These are phyloP conservation scores for Xiphophorus couchianus DNA, from an alignment of 2,113 vertebrate genomes.

Conservation along the genomic window DNA sequence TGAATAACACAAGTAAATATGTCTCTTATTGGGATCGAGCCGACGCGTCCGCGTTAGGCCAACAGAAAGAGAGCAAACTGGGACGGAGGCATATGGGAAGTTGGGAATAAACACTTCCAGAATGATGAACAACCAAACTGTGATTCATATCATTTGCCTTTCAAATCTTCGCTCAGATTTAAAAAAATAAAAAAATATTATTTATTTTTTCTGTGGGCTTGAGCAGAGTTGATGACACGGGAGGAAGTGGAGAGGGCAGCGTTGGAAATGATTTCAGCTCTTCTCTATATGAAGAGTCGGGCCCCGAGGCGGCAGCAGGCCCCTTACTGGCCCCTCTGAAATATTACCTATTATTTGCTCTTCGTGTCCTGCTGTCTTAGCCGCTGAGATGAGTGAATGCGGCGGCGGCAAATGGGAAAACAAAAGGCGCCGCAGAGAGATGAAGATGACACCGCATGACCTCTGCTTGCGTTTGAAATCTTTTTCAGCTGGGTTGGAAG, in stretches of 20 bases:
- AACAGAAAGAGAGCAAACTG: not conserved
- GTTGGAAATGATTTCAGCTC: slow-evolving; percentile 52
- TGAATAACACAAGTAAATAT: not conserved
- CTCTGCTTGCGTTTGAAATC: slow-evolving; percentile 26
- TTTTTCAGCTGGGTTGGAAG: slow-evolving; percentile 11
- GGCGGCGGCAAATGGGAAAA: slow-evolving; percentile 53
- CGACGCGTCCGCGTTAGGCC: not conserved
- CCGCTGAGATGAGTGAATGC: slow-evolving; percentile 49
- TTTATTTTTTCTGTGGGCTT: not conserved
- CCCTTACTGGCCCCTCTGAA: slow-evolving; percentile 43
- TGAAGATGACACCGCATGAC: slow-evolving; percentile 47
- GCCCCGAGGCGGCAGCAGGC: slow-evolving; percentile 46
- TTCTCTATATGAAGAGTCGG: slow-evolving; percentile 41
- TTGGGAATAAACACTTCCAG: not conserved
- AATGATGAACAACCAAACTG: not conserved
- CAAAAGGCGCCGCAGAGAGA: slow-evolving; percentile 25
- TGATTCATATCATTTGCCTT: slow-evolving; percentile 64
- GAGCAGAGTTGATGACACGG: slow-evolving; percentile 50
- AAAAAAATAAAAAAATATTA: too few species aligned
- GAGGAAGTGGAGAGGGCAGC: slow-evolving; percentile 35
- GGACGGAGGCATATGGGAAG: not conserved
- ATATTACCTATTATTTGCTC: slow-evolving; percentile 65
- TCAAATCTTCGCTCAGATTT: slow-evolving; percentile 52
- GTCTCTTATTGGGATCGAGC: not conserved
- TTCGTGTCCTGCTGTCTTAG: slow-evolving; percentile 46